Evolutionary conservation across 1,140 invertebrate species (phyloP).

Genomic region (Manduca sexta): DNA sequence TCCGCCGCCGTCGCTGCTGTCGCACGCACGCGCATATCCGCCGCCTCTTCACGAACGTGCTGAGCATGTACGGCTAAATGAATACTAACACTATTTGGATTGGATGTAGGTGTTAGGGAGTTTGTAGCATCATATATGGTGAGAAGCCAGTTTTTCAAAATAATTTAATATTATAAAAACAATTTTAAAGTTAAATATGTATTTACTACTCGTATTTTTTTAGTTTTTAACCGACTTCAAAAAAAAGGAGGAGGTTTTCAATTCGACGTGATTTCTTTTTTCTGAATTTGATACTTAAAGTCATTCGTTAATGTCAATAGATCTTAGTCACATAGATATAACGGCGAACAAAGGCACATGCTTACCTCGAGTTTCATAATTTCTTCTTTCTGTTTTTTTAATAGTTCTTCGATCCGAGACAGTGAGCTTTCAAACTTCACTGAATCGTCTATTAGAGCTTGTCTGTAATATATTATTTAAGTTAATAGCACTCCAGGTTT

Average conservation of each 20-base stretch:
- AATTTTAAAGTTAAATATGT: too few relatives aligned
- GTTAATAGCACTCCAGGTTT: too few relatives aligned
- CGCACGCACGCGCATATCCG: slow-evolving; percentile 78
- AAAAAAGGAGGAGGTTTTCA: too few relatives aligned
- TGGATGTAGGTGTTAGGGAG: not conserved
- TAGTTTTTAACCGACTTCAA: too few relatives aligned
- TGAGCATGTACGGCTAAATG: slow-evolving; percentile 25
- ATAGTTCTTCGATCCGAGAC: slow-evolving; percentile 77
- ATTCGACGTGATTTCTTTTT: too few relatives aligned
- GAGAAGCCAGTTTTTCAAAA: too few relatives aligned
- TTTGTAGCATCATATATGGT: too few relatives aligned
- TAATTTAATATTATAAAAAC: too few relatives aligned
- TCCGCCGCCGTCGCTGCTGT: slow-evolving; percentile 78
- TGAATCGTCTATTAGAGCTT: slow-evolving; percentile 80
- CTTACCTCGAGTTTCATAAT: slow-evolving; percentile 79
- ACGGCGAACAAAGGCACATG: not conserved
- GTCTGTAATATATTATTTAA: slow-evolving; percentile 41
- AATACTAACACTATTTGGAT: not conserved
- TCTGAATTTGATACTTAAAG: too few relatives aligned
- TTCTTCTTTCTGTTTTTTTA: slow-evolving; percentile 80
- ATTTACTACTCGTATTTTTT: too few relatives aligned
- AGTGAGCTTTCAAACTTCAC: slow-evolving; percentile 83
- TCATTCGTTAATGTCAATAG: too few relatives aligned
- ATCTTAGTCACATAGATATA: not conserved
- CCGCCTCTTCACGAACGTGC: slow-evolving; percentile 80